phyloP scores from a whole-genome alignment of 2,797 vertebrate genomes.

The Tenualosa ilisha region DNA sequence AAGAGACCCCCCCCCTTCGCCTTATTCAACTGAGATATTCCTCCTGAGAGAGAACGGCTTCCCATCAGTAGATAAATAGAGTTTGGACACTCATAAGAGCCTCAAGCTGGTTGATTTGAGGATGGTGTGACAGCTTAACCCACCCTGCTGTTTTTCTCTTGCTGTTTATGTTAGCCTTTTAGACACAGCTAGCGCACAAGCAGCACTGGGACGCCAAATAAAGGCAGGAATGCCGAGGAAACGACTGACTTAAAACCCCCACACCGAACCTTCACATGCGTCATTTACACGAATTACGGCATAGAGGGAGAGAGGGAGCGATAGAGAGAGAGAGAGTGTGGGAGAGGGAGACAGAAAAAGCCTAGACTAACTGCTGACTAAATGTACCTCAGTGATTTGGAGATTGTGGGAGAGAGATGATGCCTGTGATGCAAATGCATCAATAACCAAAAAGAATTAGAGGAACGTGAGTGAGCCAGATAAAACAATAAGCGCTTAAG shows the following conservation, averaged over 20 bases:
- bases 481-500: neutral
- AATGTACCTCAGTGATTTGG: neutral
- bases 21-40: neutral
- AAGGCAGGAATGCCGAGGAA: constrained; percentile 51
- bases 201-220: constrained; percentile 49
- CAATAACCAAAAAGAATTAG: too few species aligned
- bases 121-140: constrained; percentile 40
- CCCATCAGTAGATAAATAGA: neutral
- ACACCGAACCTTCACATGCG: neutral
- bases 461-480: neutral
- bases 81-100: neutral
- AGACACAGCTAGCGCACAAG: constrained; percentile 47
- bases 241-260: constrained; percentile 31
- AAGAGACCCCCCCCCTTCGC: neutral
- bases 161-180: constrained; percentile 48
- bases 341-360: neutral
- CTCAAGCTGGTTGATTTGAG: constrained; percentile 31
- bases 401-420: neutral
- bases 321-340: neutral
- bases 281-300: neutral
- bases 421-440: neutral
- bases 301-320: neutral
- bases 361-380: neutral
- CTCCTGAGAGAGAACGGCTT: constrained; percentile 9
- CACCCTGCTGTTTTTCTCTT: constrained; percentile 39